Percentiles rank a stretch among this genome's conserved stretches.
These are phyloP conservation scores for Drosophila nr. perissopoda DNA, from an alignment of 2,888 invertebrate species.

Conservation along the genomic window DNA sequence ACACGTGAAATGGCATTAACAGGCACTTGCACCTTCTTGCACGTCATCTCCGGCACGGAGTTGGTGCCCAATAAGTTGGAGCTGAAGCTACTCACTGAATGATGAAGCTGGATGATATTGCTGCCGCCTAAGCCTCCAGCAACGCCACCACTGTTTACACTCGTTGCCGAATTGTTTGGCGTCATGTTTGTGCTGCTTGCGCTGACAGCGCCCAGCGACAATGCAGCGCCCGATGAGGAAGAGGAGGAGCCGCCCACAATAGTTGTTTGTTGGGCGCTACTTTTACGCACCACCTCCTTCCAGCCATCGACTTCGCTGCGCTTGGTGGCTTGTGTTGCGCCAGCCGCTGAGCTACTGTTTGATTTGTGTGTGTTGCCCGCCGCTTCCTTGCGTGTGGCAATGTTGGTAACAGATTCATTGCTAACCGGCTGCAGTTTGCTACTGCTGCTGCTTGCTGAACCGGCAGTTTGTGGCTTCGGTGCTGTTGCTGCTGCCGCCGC, in stretches of 20 bases:
- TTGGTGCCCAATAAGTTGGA: conserved; percentile 59
- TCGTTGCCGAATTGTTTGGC: conserved; percentile 50
- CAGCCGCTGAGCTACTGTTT: conserved; percentile 5
- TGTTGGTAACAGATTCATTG: conserved; percentile 59
- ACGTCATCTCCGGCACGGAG: conserved; percentile 85
- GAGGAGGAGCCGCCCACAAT: conserved; percentile 14
- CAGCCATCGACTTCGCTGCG: conserved; percentile 95
- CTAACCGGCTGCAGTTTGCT: conserved; percentile 45
- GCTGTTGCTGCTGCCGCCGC: conserved; percentile 10
- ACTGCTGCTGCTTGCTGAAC: conserved; percentile 23
- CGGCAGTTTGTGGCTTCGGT: conserved; percentile 32
- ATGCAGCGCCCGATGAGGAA: conserved; percentile 22
- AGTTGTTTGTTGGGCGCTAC: conserved; percentile 86
- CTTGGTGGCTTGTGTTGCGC: conserved; percentile 72
- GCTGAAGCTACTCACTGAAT: conserved; percentile 49
- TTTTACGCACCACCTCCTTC: conserved; percentile 98
- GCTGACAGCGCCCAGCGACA: conserved; percentile 7
- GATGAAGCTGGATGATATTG: conserved; percentile 76
- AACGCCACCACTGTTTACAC: conserved; percentile 32
- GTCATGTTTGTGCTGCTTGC: conserved; percentile 36
- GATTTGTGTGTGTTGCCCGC: conserved; percentile 3
- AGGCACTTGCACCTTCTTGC: conserved; percentile 97
- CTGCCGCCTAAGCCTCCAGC: conserved; percentile 42
- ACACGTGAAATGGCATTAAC: conserved; percentile 98
- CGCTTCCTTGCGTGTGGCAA: conserved; percentile 85